Evolutionary conservation across 1,140 invertebrate species (phyloP).

Genomic region (Papilio polytes): DNA sequence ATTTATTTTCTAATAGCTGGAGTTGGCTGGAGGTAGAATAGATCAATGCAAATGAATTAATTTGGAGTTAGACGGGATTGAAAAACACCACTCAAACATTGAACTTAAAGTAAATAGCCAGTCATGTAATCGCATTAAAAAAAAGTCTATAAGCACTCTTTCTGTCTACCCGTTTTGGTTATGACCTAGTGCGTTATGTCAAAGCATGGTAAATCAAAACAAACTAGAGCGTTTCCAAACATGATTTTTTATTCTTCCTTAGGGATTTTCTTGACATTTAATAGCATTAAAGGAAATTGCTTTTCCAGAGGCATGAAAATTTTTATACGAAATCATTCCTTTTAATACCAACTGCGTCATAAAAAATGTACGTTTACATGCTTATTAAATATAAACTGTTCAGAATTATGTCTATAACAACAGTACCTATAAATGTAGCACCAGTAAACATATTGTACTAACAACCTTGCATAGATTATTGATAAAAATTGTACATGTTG

Average conservation of each 20-base stretch:
- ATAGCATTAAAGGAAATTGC: not conserved
- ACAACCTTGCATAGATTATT: slow-evolving; percentile 26
- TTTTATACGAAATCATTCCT: not conserved
- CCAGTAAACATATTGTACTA: slow-evolving; percentile 9
- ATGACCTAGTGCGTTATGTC: not conserved
- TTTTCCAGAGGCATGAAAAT: not conserved
- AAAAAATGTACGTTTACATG: no score
- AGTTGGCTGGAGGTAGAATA: no score
- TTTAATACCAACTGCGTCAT: not conserved
- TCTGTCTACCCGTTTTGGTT: not conserved
- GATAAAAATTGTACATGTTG: slow-evolving; percentile 25
- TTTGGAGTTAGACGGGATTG: no score
- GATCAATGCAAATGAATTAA: no score
- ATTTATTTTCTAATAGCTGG: no score
- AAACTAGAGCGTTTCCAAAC: not conserved
- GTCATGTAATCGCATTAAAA: not conserved
- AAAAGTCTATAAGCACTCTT: not conserved
- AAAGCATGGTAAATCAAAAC: not conserved
- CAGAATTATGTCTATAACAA: not conserved
- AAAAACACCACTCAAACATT: no score
- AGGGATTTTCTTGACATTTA: slow-evolving; percentile 3
- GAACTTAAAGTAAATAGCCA: not conserved
- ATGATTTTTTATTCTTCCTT: not conserved
- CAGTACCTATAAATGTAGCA: not conserved
- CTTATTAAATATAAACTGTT: no score